phyloP scores from a whole-genome alignment of 2,888 invertebrate species.

The Chalcosyrphus nemorum region DNA sequence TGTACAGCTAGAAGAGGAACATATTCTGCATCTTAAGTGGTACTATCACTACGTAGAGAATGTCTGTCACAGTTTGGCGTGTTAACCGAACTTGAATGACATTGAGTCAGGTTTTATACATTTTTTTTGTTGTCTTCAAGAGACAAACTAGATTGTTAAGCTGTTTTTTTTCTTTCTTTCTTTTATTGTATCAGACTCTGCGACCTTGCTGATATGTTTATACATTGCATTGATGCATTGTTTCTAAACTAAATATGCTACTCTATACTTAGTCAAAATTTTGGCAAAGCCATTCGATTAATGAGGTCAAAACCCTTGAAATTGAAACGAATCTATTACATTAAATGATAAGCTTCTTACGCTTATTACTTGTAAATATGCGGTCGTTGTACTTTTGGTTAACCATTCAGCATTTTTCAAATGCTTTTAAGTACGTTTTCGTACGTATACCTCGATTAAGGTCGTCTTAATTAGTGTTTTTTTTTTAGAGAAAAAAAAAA shows the following conservation, averaged over 20 bases:
- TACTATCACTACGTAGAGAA: background rate
- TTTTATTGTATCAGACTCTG: conserved; percentile 34
- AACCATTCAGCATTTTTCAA: conserved; percentile 13
- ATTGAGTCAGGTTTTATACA: conserved; percentile 55
- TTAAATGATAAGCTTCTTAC: conserved; percentile 27
- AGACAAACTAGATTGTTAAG: conserved; percentile 47
- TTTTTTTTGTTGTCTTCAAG: too few relatives aligned
- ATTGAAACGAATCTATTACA: conserved; percentile 13
- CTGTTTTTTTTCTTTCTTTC: conserved; percentile 1
- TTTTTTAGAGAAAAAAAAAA: background rate
- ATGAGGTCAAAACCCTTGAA: conserved; percentile 39
- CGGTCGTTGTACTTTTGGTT: conserved; percentile 45
- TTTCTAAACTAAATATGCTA: background rate
- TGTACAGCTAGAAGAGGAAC: conserved; percentile 36
- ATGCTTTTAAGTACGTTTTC: background rate
- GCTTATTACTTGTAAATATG: conserved; percentile 3
- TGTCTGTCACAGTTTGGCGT: conserved; percentile 36
- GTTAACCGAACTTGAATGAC: conserved; percentile 60
- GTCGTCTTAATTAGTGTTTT: conserved; percentile 53
- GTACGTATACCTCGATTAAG: conserved; percentile 41
- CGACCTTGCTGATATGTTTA: conserved; percentile 50
- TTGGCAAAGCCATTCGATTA: background rate
- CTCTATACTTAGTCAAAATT: background rate
- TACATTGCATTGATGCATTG: conserved; percentile 10
- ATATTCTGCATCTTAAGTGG: conserved; percentile 29